These are phyloP conservation scores for Siphamia tubifer DNA, from an alignment of 2,113 vertebrate genomes.

Conservation along the genomic window DNA sequence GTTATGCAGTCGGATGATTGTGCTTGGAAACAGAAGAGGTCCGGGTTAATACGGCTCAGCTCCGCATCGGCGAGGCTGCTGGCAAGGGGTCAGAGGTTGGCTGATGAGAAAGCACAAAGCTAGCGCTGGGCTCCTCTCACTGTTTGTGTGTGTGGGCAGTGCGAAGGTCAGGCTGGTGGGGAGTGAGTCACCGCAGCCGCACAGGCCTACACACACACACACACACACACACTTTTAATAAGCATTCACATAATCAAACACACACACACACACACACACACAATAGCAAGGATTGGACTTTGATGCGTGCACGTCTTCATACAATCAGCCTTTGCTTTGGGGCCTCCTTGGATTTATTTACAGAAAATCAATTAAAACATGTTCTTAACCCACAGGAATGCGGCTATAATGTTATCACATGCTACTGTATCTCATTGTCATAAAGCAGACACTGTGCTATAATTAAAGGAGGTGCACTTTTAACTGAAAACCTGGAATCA, in stretches of 20 bases:
- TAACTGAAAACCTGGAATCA: too few relatives aligned
- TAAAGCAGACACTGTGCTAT: constrained; percentile 3
- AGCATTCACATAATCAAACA: neutral
- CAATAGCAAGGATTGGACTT: constrained; percentile 4
- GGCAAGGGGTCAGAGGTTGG: constrained; percentile 43
- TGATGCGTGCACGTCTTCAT: neutral
- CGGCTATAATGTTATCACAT: neutral
- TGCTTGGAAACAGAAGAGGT: constrained; percentile 37
- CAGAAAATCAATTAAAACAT: constrained; percentile 54
- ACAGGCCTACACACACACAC: constrained; percentile 27
- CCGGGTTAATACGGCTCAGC: constrained; percentile 62
- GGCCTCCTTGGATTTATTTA: constrained; percentile 44
- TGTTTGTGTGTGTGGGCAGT: constrained; percentile 61
- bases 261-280: neutral
- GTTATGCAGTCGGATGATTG: constrained; percentile 31
- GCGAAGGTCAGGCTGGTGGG: constrained; percentile 50
- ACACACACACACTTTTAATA: neutral
- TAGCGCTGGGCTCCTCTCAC: constrained; percentile 7
- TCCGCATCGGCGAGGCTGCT: constrained; percentile 42
- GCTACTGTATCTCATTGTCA: neutral
- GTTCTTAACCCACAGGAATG: constrained; percentile 17
- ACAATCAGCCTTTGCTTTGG: constrained; percentile 6
- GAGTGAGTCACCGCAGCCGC: constrained; percentile 63
- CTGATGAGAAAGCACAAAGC: constrained; percentile 65
- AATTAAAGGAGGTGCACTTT: constrained; percentile 14